Evolutionary conservation across 2,113 vertebrate species (phyloP).

Genomic region (Forbesichthys agassizii): DNA sequence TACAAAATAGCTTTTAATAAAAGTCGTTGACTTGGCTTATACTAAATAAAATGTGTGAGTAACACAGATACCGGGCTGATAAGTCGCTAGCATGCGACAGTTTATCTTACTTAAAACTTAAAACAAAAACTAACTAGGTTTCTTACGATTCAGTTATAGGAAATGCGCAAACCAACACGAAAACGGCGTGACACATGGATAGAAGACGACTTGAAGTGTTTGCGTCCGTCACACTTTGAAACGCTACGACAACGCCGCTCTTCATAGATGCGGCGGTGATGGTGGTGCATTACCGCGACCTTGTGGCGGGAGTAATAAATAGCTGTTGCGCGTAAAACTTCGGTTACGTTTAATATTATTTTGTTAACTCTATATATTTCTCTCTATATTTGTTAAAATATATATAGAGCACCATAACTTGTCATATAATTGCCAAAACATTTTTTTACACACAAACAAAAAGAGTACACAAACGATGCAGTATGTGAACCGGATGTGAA

Average conservation of each 20-base stretch:
- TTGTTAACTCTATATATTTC: neutral
- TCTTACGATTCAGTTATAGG: too few relatives aligned
- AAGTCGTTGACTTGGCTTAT: neutral
- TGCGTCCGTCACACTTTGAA: too few relatives aligned
- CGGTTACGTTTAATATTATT: neutral
- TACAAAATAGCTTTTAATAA: accelerated
- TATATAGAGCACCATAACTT: neutral
- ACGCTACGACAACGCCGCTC: neutral
- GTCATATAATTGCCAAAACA: neutral
- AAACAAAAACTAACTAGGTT: too few relatives aligned
- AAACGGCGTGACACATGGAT: too few relatives aligned
- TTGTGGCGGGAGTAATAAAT: constrained; percentile 7
- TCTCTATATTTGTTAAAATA: neutral
- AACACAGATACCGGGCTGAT: too few relatives aligned
- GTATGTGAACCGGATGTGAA: constrained; percentile 41
- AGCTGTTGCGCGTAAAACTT: neutral
- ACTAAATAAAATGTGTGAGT: too few relatives aligned
- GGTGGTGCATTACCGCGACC: constrained; percentile 14
- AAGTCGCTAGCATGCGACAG: too few relatives aligned
- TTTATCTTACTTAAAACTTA: too few relatives aligned
- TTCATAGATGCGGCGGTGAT: neutral
- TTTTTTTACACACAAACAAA: neutral
- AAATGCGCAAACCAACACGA: too few relatives aligned
- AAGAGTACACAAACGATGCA: neutral
- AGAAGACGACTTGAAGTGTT: too few relatives aligned